Percentiles rank a stretch among this genome's conserved stretches.
These are phyloP conservation scores for Elanoides forficatus DNA, from an alignment of 2,113 vertebrate genomes.

Conservation along the genomic window DNA sequence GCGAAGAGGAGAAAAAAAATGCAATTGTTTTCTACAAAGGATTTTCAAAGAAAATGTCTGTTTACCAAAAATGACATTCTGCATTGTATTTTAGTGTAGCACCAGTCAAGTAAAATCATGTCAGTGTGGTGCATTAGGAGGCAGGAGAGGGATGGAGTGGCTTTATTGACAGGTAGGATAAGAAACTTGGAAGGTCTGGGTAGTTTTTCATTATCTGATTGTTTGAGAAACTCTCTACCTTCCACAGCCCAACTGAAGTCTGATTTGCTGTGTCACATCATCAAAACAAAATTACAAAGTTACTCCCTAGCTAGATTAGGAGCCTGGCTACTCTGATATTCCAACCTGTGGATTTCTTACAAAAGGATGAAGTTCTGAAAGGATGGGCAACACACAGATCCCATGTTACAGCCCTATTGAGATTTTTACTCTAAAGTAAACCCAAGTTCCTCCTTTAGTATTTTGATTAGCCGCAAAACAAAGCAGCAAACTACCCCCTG, in stretches of 20 bases:
- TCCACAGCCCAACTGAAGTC: not conserved
- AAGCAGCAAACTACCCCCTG: not conserved
- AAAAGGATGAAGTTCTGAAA: not conserved
- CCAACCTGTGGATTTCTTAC: not conserved
- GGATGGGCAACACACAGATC: no score
- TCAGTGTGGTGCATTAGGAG: not conserved
- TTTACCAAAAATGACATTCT: slow-evolving; percentile 11
- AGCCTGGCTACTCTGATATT: not conserved
- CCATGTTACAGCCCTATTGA: fast-evolving
- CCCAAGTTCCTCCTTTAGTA: not conserved
- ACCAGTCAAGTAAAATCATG: slow-evolving; percentile 20
- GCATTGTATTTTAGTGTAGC: not conserved
- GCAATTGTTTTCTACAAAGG: not conserved
- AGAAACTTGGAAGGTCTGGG: not conserved
- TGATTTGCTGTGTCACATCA: not conserved
- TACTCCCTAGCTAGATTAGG: not conserved
- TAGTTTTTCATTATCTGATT: slow-evolving; percentile 21
- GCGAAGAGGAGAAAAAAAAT: not conserved
- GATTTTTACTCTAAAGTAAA: not conserved
- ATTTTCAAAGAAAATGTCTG: not conserved
- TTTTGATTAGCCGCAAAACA: not conserved
- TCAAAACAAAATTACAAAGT: not conserved
- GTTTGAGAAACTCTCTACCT: not conserved
- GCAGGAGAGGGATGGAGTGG: not conserved
- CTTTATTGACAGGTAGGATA: slow-evolving; percentile 23